Evolutionary conservation across 2,888 invertebrate species (phyloP), one percentile per base, ranked within the genome.

Genomic region (Pheosia gnoma): DNA sequence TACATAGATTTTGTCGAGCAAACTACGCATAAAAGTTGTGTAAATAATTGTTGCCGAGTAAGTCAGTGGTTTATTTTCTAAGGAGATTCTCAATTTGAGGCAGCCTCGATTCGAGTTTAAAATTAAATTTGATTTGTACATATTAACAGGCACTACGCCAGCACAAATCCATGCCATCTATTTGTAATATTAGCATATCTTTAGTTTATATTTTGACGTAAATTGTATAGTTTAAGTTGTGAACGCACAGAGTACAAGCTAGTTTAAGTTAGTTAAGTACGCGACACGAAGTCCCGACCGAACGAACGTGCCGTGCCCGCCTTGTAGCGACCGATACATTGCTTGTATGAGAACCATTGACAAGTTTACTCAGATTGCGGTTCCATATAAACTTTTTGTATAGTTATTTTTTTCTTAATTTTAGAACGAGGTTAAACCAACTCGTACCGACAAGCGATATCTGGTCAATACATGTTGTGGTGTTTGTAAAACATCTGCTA

Each of bases 191-290:
- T 79, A 81, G 77, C 62, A 72, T 81, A 62, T 13, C 57, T 69
- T 73, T 77, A 77, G 71, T 72, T 69, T 77, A 76, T 70, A 66
- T 65, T 74, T 75, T 77, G 77, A 71, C 66, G 61, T 72, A 69
- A 67, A 61, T 62, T 65, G 55, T 68, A 75, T 77, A 74, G 72
- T 77, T 73, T 60, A 75, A 75, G 66, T 65, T 65, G 71, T 72
- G 80, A 82, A 84, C 81, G 84, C 85, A 86, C 84, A 88, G 68
- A 89, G 92, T 92, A 92, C 92, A 92, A 92, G 82, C 81, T 91
- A 91, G 89, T 58, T 61, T 90, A 86, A 89, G 88, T 81, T 85
- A 76, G 72, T 65, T 70, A 71, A 69, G 70, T 69, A 72, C 72
- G 75, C 79, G 71, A 77, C 79, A 78, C 82, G 77, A 70, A 75